Evolutionary conservation across 2,113 vertebrate species (phyloP).

Genomic region (Bombycilla garrulus): DNA sequence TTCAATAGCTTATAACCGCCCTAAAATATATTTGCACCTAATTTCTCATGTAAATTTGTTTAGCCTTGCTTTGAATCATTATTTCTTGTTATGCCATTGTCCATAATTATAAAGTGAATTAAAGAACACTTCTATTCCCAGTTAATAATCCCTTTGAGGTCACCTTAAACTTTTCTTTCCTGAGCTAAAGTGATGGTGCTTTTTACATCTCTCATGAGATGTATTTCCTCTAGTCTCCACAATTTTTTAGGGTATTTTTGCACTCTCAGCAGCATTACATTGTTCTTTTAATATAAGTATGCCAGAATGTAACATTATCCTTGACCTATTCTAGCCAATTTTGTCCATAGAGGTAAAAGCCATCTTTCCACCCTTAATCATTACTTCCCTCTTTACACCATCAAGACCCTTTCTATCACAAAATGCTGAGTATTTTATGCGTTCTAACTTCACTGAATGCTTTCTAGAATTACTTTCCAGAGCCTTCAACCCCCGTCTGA

Average conservation of each 20-base stretch:
- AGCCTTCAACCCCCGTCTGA: neutral
- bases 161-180: neutral
- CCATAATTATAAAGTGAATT: neutral
- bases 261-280: neutral
- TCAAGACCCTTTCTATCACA: neutral
- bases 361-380: neutral
- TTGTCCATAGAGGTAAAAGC: neutral
- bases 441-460: neutral
- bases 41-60: neutral
- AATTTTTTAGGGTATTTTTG: neutral
- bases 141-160: neutral
- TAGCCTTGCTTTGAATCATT: neutral
- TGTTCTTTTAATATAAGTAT: neutral
- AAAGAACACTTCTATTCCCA: neutral
- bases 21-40: neutral
- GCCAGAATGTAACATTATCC: neutral
- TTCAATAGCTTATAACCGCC: neutral
- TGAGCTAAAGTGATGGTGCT: neutral
- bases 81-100: neutral
- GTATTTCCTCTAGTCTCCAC: neutral
- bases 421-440: neutral
- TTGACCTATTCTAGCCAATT: neutral
- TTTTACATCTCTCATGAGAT: neutral
- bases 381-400: neutral
- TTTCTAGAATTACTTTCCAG: neutral